Evolutionary conservation across 2,113 vertebrate genomes (phyloP).

Genomic region (Danionella cerebrum): DNA sequence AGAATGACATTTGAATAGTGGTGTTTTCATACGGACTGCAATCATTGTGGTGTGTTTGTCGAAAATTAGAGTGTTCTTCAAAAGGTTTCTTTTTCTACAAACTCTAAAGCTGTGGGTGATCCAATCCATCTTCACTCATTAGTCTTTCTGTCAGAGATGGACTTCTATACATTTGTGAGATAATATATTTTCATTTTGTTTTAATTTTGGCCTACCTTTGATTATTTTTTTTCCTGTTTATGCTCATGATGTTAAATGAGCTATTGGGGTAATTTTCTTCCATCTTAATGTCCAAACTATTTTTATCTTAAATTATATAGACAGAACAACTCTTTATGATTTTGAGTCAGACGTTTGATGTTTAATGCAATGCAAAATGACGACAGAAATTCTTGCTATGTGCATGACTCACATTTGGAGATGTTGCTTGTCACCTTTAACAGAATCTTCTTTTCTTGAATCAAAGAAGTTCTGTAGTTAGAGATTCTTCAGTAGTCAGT

Average conservation of each 20-base stretch:
- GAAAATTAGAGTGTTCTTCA: neutral
- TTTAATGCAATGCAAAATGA: no score
- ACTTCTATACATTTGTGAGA: neutral
- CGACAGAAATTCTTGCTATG: no score
- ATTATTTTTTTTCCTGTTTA: neutral
- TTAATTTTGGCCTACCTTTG: neutral
- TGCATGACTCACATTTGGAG: no score
- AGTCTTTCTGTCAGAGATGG: neutral
- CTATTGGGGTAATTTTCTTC: constrained; percentile 18
- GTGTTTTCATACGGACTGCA: no score
- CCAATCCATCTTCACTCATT: neutral
- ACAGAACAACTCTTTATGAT: neutral
- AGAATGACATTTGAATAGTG: no score
- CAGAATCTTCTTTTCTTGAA: no score
- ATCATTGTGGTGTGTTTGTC: no score
- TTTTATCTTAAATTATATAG: constrained; percentile 5
- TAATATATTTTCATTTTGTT: constrained; percentile 1
- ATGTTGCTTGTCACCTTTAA: no score
- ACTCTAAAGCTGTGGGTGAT: neutral
- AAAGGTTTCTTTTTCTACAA: neutral
- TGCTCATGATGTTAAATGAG: neutral
- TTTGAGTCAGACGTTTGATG: neutral
- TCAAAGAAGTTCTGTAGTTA: no score
- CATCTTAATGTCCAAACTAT: neutral
- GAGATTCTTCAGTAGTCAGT: neutral